These are phyloP conservation scores for Mirza zaza DNA, from an alignment of 2,113 vertebrate genomes.

Conservation along the genomic window DNA sequence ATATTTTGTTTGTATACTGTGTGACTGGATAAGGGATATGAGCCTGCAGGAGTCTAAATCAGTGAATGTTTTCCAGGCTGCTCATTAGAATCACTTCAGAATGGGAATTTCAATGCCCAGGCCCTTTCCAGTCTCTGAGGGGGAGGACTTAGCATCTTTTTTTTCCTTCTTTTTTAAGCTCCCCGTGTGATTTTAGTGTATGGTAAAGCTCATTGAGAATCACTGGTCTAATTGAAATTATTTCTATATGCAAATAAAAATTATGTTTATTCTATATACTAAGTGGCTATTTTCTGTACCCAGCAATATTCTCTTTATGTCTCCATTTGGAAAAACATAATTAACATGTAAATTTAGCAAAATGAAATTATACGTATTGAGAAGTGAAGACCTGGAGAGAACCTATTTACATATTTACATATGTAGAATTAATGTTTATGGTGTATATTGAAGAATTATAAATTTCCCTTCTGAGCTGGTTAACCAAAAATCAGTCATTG, in stretches of 20 bases:
- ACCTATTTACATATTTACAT: slow-evolving; percentile 48
- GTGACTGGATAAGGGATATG: background rate
- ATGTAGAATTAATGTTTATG: slow-evolving; percentile 42
- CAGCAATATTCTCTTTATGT: slow-evolving; percentile 47
- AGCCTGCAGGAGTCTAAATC: background rate
- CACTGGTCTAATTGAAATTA: slow-evolving; percentile 62
- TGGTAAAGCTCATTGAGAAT: slow-evolving; percentile 29
- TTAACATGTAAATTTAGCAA: slow-evolving; percentile 69
- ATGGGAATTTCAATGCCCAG: background rate
- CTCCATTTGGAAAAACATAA: slow-evolving; percentile 58
- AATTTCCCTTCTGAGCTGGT: slow-evolving; percentile 53
- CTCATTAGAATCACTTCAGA: slow-evolving; percentile 1
- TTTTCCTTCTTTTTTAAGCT: background rate
- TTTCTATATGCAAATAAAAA: slow-evolving; percentile 65
- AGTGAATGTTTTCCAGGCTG: background rate
- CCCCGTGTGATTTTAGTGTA: background rate
- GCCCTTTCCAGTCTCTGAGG: slow-evolving; percentile 7
- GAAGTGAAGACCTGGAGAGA: slow-evolving; percentile 44
- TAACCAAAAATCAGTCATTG: slow-evolving; percentile 42
- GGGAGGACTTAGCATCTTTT: background rate
- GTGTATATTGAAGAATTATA: slow-evolving; percentile 36
- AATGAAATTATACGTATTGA: slow-evolving; percentile 47
- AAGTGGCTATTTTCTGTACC: slow-evolving; percentile 46
- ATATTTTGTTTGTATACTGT: slow-evolving; percentile 28
- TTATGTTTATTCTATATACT: slow-evolving; percentile 50